phyloP scores from a whole-genome alignment of 2,797 vertebrate genomes.

The Bovichtus variegatus region DNA sequence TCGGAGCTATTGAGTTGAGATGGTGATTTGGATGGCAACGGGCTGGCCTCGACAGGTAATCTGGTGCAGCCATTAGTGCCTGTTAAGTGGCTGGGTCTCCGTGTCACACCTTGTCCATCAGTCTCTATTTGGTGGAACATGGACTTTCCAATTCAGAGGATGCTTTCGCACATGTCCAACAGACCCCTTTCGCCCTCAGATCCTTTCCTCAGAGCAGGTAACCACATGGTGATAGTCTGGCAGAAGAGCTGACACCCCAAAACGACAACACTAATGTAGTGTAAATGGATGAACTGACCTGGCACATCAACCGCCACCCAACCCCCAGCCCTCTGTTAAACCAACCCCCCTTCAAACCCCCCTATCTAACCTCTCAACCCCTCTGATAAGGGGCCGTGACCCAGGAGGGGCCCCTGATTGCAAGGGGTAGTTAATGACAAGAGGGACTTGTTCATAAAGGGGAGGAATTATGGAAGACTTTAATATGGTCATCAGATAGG shows the following conservation, averaged over 20 bases:
- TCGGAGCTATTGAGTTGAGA: slow-evolving; percentile 56
- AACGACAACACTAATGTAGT: slow-evolving; percentile 62
- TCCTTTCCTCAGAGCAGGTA: slow-evolving; percentile 40
- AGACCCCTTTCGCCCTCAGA: slow-evolving; percentile 5
- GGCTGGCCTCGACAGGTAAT: slow-evolving; percentile 76
- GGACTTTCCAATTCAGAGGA: slow-evolving; percentile 59
- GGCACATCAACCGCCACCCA: slow-evolving; percentile 32
- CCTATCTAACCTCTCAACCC: slow-evolving; percentile 49
- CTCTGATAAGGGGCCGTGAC: slow-evolving; percentile 49
- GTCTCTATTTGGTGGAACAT: slow-evolving; percentile 74
- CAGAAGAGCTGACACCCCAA: slow-evolving; percentile 68
- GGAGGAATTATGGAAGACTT: slow-evolving; percentile 40
- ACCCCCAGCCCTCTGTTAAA: slow-evolving; percentile 30
- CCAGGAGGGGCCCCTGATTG: slow-evolving; percentile 52
- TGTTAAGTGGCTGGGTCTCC: slow-evolving; percentile 75
- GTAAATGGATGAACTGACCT: slow-evolving; percentile 68
- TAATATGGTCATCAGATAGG: slow-evolving; percentile 54
- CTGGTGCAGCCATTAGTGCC: slow-evolving; percentile 79
- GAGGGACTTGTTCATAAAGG: slow-evolving; percentile 47
- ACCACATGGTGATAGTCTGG: slow-evolving; percentile 49
- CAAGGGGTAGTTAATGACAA: slow-evolving; percentile 69
- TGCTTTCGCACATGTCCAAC: slow-evolving; percentile 16
- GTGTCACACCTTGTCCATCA: slow-evolving; percentile 84
- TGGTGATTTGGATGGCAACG: slow-evolving; percentile 58
- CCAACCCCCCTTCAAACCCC: slow-evolving; percentile 13